These are phyloP conservation scores for Donacobius atricapilla DNA, from an alignment of 2,113 vertebrate genomes.

Conservation along the genomic window DNA sequence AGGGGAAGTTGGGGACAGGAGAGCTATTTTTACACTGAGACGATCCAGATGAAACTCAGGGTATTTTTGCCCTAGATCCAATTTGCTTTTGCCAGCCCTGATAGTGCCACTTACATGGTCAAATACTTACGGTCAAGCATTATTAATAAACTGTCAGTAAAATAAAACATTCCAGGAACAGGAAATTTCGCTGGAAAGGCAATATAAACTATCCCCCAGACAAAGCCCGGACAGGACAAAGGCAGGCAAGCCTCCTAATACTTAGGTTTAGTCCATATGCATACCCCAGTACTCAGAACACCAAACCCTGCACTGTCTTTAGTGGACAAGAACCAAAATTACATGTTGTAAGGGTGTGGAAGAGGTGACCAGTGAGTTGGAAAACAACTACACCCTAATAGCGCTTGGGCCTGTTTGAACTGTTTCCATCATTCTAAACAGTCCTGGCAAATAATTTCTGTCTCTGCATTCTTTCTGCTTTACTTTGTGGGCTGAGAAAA, in stretches of 20 bases:
- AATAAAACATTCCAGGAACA: not conserved
- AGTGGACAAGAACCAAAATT: not conserved
- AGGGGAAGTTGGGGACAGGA: not conserved
- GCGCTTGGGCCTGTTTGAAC: not conserved
- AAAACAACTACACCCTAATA: not conserved
- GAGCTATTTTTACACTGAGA: not conserved
- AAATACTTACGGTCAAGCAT: not conserved
- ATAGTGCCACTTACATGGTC: rapidly evolving
- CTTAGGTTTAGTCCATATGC: not conserved
- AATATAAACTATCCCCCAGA: not conserved
- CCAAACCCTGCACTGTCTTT: not conserved
- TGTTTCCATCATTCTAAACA: not conserved
- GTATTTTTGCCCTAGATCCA: not conserved
- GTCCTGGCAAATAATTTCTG: not conserved
- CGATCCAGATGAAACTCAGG: not conserved
- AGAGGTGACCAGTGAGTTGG: not conserved
- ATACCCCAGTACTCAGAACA: not conserved
- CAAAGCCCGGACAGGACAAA: not conserved
- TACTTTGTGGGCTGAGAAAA: not conserved
- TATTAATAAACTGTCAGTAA: not conserved
- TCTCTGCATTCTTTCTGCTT: not conserved
- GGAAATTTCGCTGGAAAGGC: not conserved
- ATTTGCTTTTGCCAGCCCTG: not conserved
- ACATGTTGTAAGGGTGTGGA: rapidly evolving
- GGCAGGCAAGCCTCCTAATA: not conserved